These are phyloP conservation scores for Macroglossus sobrinus DNA, from an alignment of 2,113 vertebrate genomes.

Conservation along the genomic window DNA sequence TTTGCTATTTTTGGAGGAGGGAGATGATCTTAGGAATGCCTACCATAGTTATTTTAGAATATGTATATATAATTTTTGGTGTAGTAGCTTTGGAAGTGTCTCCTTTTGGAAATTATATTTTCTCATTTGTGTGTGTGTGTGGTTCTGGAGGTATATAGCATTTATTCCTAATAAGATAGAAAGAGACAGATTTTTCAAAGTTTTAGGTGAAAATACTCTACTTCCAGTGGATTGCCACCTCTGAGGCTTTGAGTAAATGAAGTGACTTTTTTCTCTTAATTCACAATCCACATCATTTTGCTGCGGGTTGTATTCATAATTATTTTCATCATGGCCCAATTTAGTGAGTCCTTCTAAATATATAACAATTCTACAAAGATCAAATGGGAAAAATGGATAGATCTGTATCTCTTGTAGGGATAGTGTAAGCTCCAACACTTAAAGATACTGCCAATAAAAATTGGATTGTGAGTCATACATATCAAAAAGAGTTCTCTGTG, in stretches of 20 bases:
- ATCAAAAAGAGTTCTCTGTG: constrained; percentile 45
- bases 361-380: not conserved
- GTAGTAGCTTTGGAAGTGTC: constrained; percentile 13
- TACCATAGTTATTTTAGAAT: constrained; percentile 40
- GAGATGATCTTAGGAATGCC: not conserved
- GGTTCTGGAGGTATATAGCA: not conserved
- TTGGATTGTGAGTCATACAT: constrained; percentile 31
- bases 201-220: not conserved
- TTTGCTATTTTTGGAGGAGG: not conserved
- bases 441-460: constrained; percentile 62
- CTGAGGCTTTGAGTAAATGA: constrained; percentile 17
- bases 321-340: constrained; percentile 25
- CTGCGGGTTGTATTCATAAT: constrained; percentile 28
- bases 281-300: constrained; percentile 2
- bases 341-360: constrained; percentile 56
- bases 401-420: constrained; percentile 33
- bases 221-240: not conserved
- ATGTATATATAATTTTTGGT: constrained; percentile 28
- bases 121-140: not conserved
- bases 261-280: not conserved
- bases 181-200: not conserved
- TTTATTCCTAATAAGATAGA: not conserved
- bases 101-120: constrained; percentile 33
- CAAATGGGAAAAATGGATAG: constrained; percentile 50
- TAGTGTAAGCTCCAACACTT: constrained; percentile 10